Evolutionary conservation across 2,888 invertebrate genomes (phyloP), one percentile per base, ranked within the genome.

Genomic region (Coleophora deauratella): DNA sequence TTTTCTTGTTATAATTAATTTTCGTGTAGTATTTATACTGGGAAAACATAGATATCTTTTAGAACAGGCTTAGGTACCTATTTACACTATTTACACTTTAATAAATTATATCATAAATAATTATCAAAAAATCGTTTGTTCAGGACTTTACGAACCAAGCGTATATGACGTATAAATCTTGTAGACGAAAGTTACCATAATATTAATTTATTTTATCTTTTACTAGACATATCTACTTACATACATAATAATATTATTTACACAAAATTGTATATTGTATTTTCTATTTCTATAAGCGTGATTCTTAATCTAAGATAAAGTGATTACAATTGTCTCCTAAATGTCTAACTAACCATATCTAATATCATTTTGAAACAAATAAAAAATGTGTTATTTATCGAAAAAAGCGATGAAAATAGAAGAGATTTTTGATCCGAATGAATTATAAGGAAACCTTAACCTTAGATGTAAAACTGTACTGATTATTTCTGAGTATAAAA

Each of bases 111-210:
- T 21, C 21, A 21, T 6, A 21, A 21, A 21, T 21, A 21, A 21
- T 21, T 6, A 21, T 21, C 3, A 21, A 21, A 21, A n/a, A n/a
- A n/a, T n/a, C n/a, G n/a, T n/a, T n/a, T n/a, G n/a, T n/a, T n/a
- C n/a, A n/a, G 21, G 21, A 4, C 21, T 21, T 3, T 6, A 21
- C 3, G 3, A 21, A 21, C 3, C 21, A 21, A 6, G 21, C 21
- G 21, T 21, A 21, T 21, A 21, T 21, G 6, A 21, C 6, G 6
- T 6, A 21, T 21, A 21, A 3, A 70, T 73, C 72, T 66, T 61
- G 62, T 76, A 74, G 70, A 52, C 56, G 59, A 73, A 73, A 62
- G 84, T 85, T 85, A 85, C 84, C 84, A 81, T 82, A 77, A 71
- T 66, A 55, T 58, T 59, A 63, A 65, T 66, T 76, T 73, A 74